Base-by-base conservation (phyloP, 1,140 invertebrate species). In the Tigriopus japonicus region DNA sequence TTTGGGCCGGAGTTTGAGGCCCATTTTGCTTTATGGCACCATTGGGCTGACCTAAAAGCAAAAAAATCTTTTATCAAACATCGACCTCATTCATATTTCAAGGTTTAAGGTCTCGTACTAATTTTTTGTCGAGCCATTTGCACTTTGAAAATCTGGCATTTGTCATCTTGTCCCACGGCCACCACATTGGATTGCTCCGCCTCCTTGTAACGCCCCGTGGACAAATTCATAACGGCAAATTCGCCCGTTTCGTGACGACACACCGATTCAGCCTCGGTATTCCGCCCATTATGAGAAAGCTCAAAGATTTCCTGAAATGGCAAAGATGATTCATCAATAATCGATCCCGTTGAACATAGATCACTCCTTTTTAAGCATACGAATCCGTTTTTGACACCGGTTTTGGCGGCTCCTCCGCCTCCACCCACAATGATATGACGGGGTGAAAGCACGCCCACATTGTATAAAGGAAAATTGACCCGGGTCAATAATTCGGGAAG, bases 351-450 rank as follows among this genome's bases (percentile, higher is more conserved):
- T 2, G 62, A n/a, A 52, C 14, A 41, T 13, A 17, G n/a, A 12
- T 15, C 54, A 5, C 6, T 15, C 24, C 35, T 10, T n/a, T 23
- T n/a, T 52, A 41, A 60, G 60, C 40, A 49, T 62, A 74, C 89
- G 76, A 96, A 90, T 72, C 87, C 87, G 79, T 97, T 96, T 14
- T 83, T 81, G 62, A 97, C 85, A 17, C 93, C 93, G 52, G 91
- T 96, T 74, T 92, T 94, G 15, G 88, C 83, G 19, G 85, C 83
- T 53, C 93, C 92, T 59, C 93, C 93, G 53, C 92, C 93, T 52
- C 92, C 93, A 64, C 86, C 91, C 24, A 96, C 87, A 52, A 96
- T 73, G 67, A 96, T 81, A 75, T 96, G 90, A 62, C 89, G 80
- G 73, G 84, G 87, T 19, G 87, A 90, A 28, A 97, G 73, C 75